phyloP scores from a whole-genome alignment of 2,113 vertebrate species.

The Athene cunicularia region DNA sequence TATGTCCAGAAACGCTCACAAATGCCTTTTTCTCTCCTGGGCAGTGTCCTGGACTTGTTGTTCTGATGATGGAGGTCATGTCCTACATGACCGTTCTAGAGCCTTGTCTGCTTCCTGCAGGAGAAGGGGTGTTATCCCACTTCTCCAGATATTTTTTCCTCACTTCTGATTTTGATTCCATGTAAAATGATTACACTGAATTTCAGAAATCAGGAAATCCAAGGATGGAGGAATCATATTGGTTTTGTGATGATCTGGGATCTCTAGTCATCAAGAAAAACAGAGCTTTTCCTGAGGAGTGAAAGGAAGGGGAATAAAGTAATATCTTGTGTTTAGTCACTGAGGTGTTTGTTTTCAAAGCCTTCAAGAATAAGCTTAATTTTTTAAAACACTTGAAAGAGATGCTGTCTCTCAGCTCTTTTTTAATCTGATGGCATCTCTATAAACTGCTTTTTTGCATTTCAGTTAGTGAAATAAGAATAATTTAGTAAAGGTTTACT shows the following conservation, averaged over 20 bases:
- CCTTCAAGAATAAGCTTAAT: background rate
- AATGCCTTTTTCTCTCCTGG: fast-evolving
- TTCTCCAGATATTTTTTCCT: background rate
- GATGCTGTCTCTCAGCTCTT: background rate
- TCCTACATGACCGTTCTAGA: background rate
- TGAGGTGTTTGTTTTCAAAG: background rate
- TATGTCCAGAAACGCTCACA: background rate
- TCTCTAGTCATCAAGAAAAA: background rate
- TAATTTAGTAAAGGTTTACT: background rate
- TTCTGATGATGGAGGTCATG: fast-evolving
- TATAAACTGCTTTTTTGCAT: background rate
- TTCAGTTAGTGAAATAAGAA: background rate
- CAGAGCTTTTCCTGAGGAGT: background rate
- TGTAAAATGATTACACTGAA: background rate
- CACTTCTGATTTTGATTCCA: background rate
- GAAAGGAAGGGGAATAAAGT: background rate
- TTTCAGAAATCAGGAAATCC: background rate
- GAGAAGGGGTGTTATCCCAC: background rate
- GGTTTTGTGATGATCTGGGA: fast-evolving
- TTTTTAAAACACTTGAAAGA: background rate
- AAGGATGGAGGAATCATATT: background rate
- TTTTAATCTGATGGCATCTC: background rate
- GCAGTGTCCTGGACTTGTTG: background rate
- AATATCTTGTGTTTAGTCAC: background rate
- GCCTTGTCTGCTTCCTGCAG: background rate